phyloP scores from a whole-genome alignment of 2,888 invertebrate genomes.

The Apamea crenata region DNA sequence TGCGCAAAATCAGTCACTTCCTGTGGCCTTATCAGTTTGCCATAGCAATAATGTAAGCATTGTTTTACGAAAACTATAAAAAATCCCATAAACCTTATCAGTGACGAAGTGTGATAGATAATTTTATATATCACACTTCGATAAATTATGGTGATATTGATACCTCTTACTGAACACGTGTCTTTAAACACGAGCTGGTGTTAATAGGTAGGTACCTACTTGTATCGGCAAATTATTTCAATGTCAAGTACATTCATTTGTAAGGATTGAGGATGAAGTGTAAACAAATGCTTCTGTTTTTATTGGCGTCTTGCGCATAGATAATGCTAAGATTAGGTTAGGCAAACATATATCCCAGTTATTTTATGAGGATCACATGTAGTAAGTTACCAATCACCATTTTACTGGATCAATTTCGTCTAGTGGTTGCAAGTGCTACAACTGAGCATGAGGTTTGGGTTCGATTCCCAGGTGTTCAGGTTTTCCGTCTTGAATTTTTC shows the following conservation, averaged over 20 bases:
- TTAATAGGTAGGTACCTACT: not conserved
- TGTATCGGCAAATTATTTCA: conserved; percentile 10
- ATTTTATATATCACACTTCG: too few relatives aligned
- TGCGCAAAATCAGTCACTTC: conserved; percentile 21
- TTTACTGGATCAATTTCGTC: not conserved
- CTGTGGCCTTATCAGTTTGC: conserved; percentile 43
- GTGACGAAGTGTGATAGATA: not conserved
- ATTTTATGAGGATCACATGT: not conserved
- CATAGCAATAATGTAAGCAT: conserved; percentile 15
- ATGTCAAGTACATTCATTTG: conserved; percentile 14
- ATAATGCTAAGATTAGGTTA: not conserved
- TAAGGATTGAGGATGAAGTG: not conserved
- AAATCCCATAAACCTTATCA: conserved; percentile 7
- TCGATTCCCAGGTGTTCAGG: too few relatives aligned
- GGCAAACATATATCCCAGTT: not conserved
- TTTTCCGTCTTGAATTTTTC: too few relatives aligned
- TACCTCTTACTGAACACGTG: conserved; percentile 9
- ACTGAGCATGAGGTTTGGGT: not conserved
- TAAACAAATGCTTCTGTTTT: not conserved
- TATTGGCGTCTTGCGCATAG: not conserved
- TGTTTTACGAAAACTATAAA: not conserved
- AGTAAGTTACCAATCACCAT: not conserved
- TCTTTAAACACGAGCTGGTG: not conserved
- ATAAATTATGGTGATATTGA: conserved; percentile 4
- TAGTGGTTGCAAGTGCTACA: not conserved